Conservation (phyloP, 2,113 vertebrate species). For the Promerops cafer region DNA sequence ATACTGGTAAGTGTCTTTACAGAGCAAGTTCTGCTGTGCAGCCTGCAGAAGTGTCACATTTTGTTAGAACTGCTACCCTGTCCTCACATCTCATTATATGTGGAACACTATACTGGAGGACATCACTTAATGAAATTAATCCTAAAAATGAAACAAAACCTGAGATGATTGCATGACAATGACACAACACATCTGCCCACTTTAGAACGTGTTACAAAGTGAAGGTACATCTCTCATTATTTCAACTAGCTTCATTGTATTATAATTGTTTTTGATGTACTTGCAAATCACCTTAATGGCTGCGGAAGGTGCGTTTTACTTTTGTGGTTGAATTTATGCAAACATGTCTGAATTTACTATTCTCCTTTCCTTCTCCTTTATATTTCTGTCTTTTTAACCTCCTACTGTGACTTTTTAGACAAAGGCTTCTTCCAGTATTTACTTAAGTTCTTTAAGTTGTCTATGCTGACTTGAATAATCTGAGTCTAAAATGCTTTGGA, state of each 20-base stretch:
- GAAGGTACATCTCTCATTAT: background rate
- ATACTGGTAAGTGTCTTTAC: background rate
- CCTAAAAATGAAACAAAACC: background rate
- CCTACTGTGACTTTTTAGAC: background rate
- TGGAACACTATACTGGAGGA: background rate
- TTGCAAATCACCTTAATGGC: background rate
- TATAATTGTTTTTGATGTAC: background rate
- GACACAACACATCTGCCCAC: background rate
- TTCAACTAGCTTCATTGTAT: background rate
- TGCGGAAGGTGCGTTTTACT: background rate
- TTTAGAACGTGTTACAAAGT: background rate
- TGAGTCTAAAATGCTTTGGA: background rate
- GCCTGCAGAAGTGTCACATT: conserved; percentile 4
- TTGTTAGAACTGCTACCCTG: conserved; percentile 8
- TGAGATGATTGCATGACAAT: background rate
- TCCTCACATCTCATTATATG: background rate
- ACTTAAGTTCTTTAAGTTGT: background rate
- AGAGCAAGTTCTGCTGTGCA: background rate
- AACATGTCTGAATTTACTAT: background rate
- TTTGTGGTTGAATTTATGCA: background rate
- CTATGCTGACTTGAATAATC: background rate
- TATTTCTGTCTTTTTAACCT: background rate
- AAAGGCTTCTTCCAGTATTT: background rate
- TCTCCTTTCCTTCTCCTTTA: background rate
- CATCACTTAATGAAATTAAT: conserved; percentile 1